Evolutionary conservation across 1,140 invertebrate genomes (phyloP).

Genomic region (Dreissena polymorpha): DNA sequence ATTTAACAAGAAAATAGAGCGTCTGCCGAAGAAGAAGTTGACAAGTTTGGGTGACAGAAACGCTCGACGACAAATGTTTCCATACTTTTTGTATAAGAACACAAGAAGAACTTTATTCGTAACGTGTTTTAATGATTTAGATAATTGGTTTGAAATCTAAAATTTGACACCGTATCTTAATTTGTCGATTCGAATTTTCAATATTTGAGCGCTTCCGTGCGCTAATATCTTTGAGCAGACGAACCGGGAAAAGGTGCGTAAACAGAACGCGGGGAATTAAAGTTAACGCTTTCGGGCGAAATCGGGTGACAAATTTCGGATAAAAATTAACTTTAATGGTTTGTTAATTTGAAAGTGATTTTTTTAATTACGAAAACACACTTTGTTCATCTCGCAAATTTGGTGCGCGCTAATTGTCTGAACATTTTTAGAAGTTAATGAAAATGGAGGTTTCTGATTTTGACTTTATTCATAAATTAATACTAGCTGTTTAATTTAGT

Average conservation of each 20-base stretch:
- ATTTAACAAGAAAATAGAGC: conserved; percentile 42
- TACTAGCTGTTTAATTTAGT: too few species aligned
- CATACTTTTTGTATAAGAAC: conserved; percentile 29
- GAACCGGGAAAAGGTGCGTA: conserved; percentile 9
- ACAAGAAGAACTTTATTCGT: conserved; percentile 27
- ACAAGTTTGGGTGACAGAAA: conserved; percentile 15
- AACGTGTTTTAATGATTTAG: conserved; percentile 53
- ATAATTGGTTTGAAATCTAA: conserved; percentile 54
- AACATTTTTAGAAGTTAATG: background rate
- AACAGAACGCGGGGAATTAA: conserved; percentile 45
- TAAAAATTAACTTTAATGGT: background rate
- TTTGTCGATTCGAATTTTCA: conserved; percentile 45
- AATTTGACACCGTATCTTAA: conserved; percentile 49
- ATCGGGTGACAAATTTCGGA: background rate
- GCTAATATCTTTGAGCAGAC: too few species aligned
- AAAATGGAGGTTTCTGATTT: too few species aligned
- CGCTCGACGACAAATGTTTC: conserved; percentile 51
- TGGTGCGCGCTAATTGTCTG: background rate
- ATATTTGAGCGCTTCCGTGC: background rate
- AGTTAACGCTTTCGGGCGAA: conserved; percentile 42
- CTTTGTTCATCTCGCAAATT: background rate
- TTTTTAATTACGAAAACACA: background rate
- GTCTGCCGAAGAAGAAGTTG: conserved; percentile 39
- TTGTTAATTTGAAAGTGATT: conserved; percentile 5
- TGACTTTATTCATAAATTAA: too few species aligned